Evolutionary conservation across 2,113 vertebrate species (phyloP), one percentile per base, ranked within the genome.

Genomic region (Oxyruncus cristatus): DNA sequence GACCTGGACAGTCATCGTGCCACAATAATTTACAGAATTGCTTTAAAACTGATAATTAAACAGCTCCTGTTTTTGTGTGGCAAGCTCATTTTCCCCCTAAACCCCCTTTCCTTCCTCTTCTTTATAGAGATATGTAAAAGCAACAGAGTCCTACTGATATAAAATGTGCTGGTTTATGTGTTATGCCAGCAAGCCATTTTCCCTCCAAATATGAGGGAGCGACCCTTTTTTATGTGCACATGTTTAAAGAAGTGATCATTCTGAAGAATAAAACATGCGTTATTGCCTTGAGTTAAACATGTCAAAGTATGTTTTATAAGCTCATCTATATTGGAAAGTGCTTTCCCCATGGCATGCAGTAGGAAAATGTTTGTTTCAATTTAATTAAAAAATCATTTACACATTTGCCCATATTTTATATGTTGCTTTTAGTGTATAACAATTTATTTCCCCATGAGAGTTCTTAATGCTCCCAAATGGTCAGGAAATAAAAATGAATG

Each of bases 321-420:
- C 83, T 92, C n/a, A 23, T 93, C 53, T 89, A 93, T 87, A 94
- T 70, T 90, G 24, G 24, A 83, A 46, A 85, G 27, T 55, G 49
- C 74, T 87, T 88, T 93, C 39, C 56, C 82, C 24, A 20, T 63
- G 71, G 52, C 76, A 89, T 30, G 12, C 23, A 84, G 37, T 59
- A 97, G 68, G 92, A 94, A 97, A 97, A 96, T 74, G 35, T 95
- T 97, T 96, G 89, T 49, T 97, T 96, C 97, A 22, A 95, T 93
- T 97, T 97, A 97, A 97, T 97, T 97, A 98, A 97, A 88, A 96
- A 97, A 95, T 95, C 61, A 85, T 97, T 97, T 96, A 96, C 13
- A 26, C 44, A 89, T 96, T 97, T 97, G 77, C 37, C 63, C 85
- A 93, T 96, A 75, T 86, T 98, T 97, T 97, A 95, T 89, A 73